Evolutionary conservation across 2,113 vertebrate species (phyloP).

Genomic region (Hyaena hyaena): DNA sequence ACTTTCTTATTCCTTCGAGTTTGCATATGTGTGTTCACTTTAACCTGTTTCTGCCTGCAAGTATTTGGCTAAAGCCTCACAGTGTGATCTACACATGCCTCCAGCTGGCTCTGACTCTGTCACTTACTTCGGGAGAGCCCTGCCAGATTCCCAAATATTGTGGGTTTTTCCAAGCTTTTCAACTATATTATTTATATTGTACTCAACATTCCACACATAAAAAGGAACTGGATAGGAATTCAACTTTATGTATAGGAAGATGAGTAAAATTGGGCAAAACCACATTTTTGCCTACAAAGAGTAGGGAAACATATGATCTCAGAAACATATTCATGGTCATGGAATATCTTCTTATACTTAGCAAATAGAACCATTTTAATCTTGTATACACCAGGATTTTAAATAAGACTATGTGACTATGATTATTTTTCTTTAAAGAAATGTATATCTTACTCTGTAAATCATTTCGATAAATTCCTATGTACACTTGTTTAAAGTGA

Average conservation of each 20-base stretch:
- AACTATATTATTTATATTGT: not conserved
- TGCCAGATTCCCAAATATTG: not conserved
- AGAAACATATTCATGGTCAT: not conserved
- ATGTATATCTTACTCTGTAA: not conserved
- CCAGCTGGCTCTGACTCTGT: not conserved
- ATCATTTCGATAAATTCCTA: not conserved
- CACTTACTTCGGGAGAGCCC: not conserved
- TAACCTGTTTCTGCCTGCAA: not conserved
- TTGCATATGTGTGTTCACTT: not conserved
- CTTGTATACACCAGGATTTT: not conserved
- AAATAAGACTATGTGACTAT: not conserved
- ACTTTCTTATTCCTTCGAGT: not conserved
- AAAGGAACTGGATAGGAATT: not conserved
- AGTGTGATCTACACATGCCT: not conserved
- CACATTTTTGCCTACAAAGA: not conserved
- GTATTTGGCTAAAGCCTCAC: not conserved
- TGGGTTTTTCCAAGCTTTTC: not conserved
- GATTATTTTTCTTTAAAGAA: not conserved
- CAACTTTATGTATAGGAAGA: not conserved
- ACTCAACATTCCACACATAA: not conserved
- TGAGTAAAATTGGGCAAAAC: not conserved
- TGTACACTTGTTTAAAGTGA: not conserved
- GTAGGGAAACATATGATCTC: not conserved
- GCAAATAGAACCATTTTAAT: not conserved
- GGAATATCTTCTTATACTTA: not conserved